Percentiles rank a stretch among this genome's conserved stretches.
Evolutionary conservation across 23 tunicate species (phyloP).

Genomic region (Aplidium turbinatum): DNA sequence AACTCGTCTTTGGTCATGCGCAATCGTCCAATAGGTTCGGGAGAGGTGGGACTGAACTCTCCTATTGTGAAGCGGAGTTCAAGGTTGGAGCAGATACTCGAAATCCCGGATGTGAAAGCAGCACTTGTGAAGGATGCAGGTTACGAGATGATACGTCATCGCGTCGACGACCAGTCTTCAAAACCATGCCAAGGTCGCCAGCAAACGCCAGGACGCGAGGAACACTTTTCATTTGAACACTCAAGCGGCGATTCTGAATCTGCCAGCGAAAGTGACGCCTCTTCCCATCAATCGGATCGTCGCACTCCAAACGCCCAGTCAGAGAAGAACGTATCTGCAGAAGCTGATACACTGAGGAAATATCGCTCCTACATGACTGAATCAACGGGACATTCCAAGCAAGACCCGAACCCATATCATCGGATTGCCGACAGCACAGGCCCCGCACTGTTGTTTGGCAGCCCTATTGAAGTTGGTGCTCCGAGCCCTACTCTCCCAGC

Average conservation of each 20-base stretch:
- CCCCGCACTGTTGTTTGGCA: slow-evolving; percentile 29
- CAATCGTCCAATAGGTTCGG: neutral
- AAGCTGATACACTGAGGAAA: too few species aligned
- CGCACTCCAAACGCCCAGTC: neutral
- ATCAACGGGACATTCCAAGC: neutral
- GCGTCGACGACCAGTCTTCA: slow-evolving; percentile 9
- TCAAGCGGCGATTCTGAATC: slow-evolving; percentile 35
- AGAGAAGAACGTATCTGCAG: neutral
- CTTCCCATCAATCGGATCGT: slow-evolving; percentile 14
- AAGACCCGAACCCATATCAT: neutral
- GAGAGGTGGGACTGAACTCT: slow-evolving; percentile 47
- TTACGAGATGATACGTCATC: slow-evolving; percentile 46
- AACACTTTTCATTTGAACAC: slow-evolving; percentile 38
- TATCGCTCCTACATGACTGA: neutral
- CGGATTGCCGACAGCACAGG: slow-evolving; percentile 50
- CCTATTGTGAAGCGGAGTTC: slow-evolving; percentile 74
- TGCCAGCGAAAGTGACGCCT: slow-evolving; percentile 42
- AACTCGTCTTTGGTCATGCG: neutral
- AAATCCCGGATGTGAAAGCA: slow-evolving; percentile 88
- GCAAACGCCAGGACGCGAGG: slow-evolving; percentile 47
- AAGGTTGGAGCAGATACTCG: slow-evolving; percentile 67
- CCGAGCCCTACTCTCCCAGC: neutral
- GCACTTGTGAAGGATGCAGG: slow-evolving; percentile 67
- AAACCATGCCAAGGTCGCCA: slow-evolving; percentile 33
- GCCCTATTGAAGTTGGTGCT: slow-evolving; percentile 7